Base-by-base conservation (phyloP, 2,797 vertebrate species). In the Staurois parvus region DNA sequence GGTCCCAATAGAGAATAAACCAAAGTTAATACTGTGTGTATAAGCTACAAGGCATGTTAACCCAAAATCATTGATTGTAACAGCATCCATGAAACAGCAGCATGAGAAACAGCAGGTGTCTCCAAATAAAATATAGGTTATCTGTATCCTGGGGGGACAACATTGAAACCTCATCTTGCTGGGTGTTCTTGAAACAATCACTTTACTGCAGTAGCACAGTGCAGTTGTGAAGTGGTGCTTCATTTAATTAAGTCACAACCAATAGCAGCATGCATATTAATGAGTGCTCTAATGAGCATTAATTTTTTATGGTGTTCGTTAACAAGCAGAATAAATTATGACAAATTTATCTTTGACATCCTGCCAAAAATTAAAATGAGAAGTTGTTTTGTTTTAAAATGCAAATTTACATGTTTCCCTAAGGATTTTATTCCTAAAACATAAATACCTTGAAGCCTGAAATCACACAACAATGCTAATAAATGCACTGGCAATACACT, bases 301-400 rank as follows among this genome's bases (percentile, higher is more conserved):
- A 93, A 93, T 94, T 94, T 95, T 94, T 94, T 29, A 95, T 95
- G 92, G 90, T 93, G 84, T 92, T 93, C 72, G 0, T 93, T 95
- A 94, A 94, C 90, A 91, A 91, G 92, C 89, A 88, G 91, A 93
- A 91, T 93, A 94, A 93, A 92, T 91, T 92, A 91, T 92, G 90
- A 94, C 90, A 94, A 94, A 93, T 94, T 92, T 93, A 90, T 90
- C 83, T 88, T 93, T 94, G 93, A 94, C 90, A 90, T 91, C 89
- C 88, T 90, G 92, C 92, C 92, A 94, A 90, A 92, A 91, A 89
- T 86, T 86, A 74, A 75, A 85, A 91, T 81, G 89, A 91, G 86
- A 0, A 0, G 86, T 88, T 91, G 82, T 91, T 52, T 52, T 19
- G 48, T 17, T 91, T 89, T 87, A 92, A 92, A 88, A 64, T 91